Evolutionary conservation across 2,113 vertebrate genomes (phyloP).

Genomic region (Camelus dromedarius): DNA sequence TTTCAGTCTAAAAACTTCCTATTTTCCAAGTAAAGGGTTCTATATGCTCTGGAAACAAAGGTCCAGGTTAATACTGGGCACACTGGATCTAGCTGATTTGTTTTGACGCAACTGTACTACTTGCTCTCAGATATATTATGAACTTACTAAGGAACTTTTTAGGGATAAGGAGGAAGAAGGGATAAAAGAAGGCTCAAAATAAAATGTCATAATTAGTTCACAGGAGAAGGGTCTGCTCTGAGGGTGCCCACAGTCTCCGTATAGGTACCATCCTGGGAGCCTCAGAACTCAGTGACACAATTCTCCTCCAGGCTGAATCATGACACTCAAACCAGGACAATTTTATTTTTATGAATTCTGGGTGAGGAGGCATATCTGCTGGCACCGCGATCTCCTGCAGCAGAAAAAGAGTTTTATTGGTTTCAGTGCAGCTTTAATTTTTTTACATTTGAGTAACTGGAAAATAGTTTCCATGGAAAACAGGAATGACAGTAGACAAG

Average conservation of each 20-base stretch:
- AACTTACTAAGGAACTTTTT: constrained; percentile 34
- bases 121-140: neutral
- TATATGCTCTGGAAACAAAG: neutral
- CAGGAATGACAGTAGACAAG: constrained; percentile 59
- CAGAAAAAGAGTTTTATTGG: constrained; percentile 77
- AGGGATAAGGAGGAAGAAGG: neutral
- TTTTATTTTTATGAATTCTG: constrained; percentile 65
- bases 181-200: constrained; percentile 13
- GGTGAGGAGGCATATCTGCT: constrained; percentile 68
- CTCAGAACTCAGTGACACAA: constrained; percentile 29
- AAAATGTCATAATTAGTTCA: constrained; percentile 47
- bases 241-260: neutral
- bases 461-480: constrained; percentile 77
- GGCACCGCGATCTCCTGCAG: constrained; percentile 68
- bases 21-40: constrained; percentile 36
- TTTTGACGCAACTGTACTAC: neutral
- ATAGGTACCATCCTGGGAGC: neutral
- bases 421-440: constrained; percentile 78
- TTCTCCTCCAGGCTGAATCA: constrained; percentile 34
- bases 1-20: constrained; percentile 36
- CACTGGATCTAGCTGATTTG: neutral
- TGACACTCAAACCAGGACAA: constrained; percentile 59
- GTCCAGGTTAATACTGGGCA: neutral
- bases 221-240: neutral
- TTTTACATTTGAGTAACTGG: constrained; percentile 73